A percentile compares a stretch with the other conserved stretches of the same genome.
phyloP scores from a whole-genome alignment of 2,797 vertebrate species.

The Epinephelus coioides region DNA sequence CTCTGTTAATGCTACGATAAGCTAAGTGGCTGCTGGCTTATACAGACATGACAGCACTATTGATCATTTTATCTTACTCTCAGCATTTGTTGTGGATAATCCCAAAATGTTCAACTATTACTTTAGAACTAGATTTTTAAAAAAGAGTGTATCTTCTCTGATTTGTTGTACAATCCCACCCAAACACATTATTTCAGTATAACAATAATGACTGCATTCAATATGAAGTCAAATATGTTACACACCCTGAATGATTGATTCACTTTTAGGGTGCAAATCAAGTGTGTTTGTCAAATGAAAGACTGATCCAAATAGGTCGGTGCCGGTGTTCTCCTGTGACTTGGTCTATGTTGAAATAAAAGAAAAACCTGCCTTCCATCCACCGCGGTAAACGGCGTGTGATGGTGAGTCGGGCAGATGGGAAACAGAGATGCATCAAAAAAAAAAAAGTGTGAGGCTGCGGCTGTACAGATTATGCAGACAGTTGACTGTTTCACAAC shows the following conservation, averaged over 20 bases:
- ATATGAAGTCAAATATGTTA: neutral
- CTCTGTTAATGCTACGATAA: no score
- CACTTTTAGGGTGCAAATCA: neutral
- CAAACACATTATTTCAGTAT: neutral
- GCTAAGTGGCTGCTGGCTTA: no score
- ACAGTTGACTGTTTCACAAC: conserved; percentile 77
- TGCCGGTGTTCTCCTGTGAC: conserved; percentile 36
- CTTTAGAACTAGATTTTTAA: neutral
- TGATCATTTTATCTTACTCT: neutral
- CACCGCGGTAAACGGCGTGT: conserved; percentile 21
- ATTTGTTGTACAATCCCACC: neutral
- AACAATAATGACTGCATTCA: neutral
- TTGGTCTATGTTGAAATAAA: conserved; percentile 15
- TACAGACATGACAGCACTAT: neutral
- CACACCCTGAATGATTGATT: conserved; percentile 6
- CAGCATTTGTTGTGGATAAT: neutral
- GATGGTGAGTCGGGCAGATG: conserved; percentile 54
- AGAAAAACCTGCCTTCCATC: conserved; percentile 31
- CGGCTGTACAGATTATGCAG: conserved; percentile 63
- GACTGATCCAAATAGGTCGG: conserved; percentile 58
- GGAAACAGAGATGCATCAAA: conserved; percentile 43
- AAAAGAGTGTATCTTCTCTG: neutral
- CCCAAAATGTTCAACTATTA: neutral
- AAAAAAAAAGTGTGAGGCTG: conserved; percentile 43
- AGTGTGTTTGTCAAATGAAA: conserved; percentile 26